These are phyloP conservation scores for Hemiprocne comata DNA, from an alignment of 2,113 vertebrate genomes.

Conservation along the genomic window DNA sequence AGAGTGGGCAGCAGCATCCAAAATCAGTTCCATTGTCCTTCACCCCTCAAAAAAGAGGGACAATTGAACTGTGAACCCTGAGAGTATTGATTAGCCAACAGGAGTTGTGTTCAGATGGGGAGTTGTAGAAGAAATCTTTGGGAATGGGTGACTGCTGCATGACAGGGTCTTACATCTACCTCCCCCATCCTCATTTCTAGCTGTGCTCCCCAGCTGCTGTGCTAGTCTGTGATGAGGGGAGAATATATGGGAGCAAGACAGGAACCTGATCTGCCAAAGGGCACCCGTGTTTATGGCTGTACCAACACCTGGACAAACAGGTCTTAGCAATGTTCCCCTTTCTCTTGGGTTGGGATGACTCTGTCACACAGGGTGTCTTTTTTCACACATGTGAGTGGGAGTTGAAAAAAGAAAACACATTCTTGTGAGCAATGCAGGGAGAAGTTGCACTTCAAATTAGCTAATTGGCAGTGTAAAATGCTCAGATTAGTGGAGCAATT, in stretches of 20 bases:
- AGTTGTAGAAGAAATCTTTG: not conserved
- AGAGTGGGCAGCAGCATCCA: fast-evolving
- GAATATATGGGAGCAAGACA: not conserved
- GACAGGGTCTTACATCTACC: not conserved
- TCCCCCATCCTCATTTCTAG: not conserved
- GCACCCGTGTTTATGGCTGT: not conserved
- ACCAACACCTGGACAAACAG: fast-evolving
- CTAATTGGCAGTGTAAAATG: not conserved
- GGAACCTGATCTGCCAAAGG: not conserved
- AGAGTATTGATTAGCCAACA: not conserved
- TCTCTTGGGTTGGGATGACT: not conserved
- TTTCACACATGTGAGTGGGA: not conserved
- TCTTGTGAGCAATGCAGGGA: not conserved
- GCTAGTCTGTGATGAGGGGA: not conserved
- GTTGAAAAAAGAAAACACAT: not conserved
- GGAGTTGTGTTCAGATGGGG: not conserved
- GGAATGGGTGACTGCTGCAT: not conserved
- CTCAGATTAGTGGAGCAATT: not conserved
- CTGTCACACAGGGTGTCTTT: fast-evolving
- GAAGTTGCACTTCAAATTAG: not conserved
- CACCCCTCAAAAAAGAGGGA: not conserved
- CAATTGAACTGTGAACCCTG: not conserved
- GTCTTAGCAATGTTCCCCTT: not conserved
- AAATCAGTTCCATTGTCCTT: not conserved
- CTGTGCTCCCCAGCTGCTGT: not conserved